phyloP scores from a whole-genome alignment of 2,888 invertebrate genomes.

The Zonitis immaculata region DNA sequence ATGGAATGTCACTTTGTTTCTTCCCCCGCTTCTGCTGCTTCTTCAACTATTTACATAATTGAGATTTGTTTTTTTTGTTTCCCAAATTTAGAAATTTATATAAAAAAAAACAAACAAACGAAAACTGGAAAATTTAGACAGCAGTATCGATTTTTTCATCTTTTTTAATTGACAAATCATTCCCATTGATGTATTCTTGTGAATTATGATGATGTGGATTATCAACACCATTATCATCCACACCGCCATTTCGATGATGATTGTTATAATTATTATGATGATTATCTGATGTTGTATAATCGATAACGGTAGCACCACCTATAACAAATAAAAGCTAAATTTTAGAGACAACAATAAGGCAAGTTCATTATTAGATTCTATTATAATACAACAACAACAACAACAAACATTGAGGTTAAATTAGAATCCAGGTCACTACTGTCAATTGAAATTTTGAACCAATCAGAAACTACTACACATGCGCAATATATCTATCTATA shows the following conservation, averaged over 20 bases:
- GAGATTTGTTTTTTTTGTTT: not conserved
- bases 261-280: not conserved
- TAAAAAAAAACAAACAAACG: too few relatives aligned
- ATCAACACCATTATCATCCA: constrained; percentile 46
- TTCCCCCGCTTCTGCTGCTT: not conserved
- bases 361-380: not conserved
- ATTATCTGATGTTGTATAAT: constrained; percentile 41
- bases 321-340: constrained; percentile 30
- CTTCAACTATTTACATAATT: too few relatives aligned
- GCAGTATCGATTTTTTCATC: constrained; percentile 56
- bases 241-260: constrained; percentile 24
- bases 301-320: constrained; percentile 50
- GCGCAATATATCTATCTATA: too few relatives aligned
- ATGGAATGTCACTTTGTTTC: not conserved
- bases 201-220: constrained; percentile 54
- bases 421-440: too few relatives aligned
- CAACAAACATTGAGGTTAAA: too few relatives aligned
- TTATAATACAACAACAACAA: too few relatives aligned
- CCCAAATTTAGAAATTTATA: too few relatives aligned
- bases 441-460: not conserved
- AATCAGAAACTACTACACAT: not conserved
- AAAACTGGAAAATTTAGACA: constrained; percentile 46
- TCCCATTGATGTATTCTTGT: constrained; percentile 57
- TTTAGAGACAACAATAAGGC: not conserved
- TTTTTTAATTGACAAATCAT: constrained; percentile 53